Evolutionary conservation across 2,888 invertebrate species (phyloP), one percentile per base, ranked within the genome.

Genomic region (Ceraclea dissimilis): DNA sequence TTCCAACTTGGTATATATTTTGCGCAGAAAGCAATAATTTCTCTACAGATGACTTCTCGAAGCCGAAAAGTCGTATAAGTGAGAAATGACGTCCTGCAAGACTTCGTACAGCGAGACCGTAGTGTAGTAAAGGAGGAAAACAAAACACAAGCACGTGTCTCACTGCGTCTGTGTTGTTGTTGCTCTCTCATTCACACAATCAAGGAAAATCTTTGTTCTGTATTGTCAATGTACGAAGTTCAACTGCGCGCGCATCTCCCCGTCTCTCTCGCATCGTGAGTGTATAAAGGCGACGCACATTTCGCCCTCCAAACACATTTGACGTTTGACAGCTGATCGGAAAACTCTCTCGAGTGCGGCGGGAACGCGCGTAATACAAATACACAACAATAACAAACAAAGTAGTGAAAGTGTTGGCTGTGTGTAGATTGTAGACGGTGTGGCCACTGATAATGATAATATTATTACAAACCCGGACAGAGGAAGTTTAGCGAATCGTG

Each of bases 241-340:
- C 26, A 20, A 31, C 19, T 51, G 51, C 59, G 58, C 53, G 55
- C 58, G 57, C 57, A 59, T 57, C 47, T 26, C 16, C 13, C 49
- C 52, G 39, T 57, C 59, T 46, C 55, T 43, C 53, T 50, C 55
- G 10, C 44, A 34, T 20, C n/a, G 31, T 46, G 50, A 54, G 43
- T 20, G 50, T 59, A 59, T 59, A 59, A 61, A 57, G 46, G 13
- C 47, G 21, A 31, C 43, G 46, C 17, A 44, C 17, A 18, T 19
- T 47, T 18, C 55, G 57, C 54, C 18, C 16, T 46, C 52, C 56
- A 22, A 43, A 34, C 49, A 50, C 61, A 61, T 59, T 61, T 61
- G 61, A 61, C 58, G 57, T 61, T 61, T 58, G 61, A 59, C 61
- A 61, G 61, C 57, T 61, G 61, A 57, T 61, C 61, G 57, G 31